Evolutionary conservation across 2,888 invertebrate species (phyloP).

Genomic region (Archips crataeganus): DNA sequence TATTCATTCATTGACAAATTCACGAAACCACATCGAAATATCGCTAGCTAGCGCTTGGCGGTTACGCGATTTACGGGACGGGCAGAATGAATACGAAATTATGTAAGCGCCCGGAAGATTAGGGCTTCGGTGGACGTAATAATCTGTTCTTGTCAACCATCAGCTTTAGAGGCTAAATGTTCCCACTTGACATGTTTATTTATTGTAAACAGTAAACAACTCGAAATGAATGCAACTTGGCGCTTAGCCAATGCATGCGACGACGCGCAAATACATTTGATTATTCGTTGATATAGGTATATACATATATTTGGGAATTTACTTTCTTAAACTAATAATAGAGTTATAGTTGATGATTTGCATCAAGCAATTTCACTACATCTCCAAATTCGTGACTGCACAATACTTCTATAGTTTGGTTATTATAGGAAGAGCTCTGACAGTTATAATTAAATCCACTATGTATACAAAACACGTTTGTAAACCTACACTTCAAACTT

Average conservation of each 20-base stretch:
- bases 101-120: neutral
- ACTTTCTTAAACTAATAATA: neutral
- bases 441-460: too few species aligned
- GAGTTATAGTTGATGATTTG: too few species aligned
- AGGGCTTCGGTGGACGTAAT: neutral
- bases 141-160: neutral
- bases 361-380: too few species aligned
- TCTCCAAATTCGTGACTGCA: too few species aligned
- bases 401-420: too few species aligned
- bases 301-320: neutral
- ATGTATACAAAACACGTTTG: too few species aligned
- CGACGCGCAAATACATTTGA: neutral
- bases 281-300: neutral
- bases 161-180: neutral
- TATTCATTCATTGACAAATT: neutral
- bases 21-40: neutral
- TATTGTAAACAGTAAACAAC: conserved; percentile 14
- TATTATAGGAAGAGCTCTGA: too few species aligned
- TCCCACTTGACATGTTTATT: neutral
- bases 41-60: neutral
- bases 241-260: conserved; percentile 1
- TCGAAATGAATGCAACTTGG: conserved; percentile 1
- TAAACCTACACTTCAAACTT: too few species aligned
- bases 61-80: neutral
- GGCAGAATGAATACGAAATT: neutral